phyloP scores from a whole-genome alignment of 2,113 vertebrate genomes.

The Micronisus gabar region DNA sequence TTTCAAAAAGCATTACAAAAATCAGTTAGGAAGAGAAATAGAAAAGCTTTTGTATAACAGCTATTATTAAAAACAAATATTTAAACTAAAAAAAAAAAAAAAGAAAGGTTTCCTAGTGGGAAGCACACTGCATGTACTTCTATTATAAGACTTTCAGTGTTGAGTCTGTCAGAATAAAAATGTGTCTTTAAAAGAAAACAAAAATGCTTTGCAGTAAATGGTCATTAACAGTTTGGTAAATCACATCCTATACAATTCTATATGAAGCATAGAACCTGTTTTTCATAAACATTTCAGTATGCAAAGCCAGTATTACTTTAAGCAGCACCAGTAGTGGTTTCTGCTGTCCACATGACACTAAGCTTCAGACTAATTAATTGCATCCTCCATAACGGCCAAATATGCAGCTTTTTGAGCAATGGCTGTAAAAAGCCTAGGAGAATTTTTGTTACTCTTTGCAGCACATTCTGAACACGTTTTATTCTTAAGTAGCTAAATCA shows the following conservation, averaged over 20 bases:
- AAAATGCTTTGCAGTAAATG: not conserved
- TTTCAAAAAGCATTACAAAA: not conserved
- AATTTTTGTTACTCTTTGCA: not conserved
- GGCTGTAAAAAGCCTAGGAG: not conserved
- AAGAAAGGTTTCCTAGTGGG: not conserved
- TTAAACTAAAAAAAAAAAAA: not conserved
- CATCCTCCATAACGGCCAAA: not conserved
- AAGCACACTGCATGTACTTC: not conserved
- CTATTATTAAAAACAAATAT: not conserved
- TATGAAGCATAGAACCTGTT: not conserved
- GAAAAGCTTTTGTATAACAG: not conserved
- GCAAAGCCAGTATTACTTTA: not conserved
- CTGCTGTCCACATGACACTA: not conserved
- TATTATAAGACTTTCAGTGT: not conserved
- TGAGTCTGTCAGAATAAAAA: not conserved
- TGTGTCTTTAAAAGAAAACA: not conserved
- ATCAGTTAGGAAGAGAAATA: not conserved
- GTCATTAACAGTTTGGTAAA: not conserved
- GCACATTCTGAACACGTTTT: not conserved
- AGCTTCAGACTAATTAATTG: not conserved
- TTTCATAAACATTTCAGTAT: constrained; percentile 17
- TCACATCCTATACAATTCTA: not conserved
- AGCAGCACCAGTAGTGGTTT: not conserved
- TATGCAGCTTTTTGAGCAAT: not conserved
- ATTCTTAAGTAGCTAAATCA: not conserved